Percentiles rank a stretch among this genome's conserved stretches.
phyloP scores from a whole-genome alignment of 2,797 vertebrate genomes.

The Hylomyscus alleni region DNA sequence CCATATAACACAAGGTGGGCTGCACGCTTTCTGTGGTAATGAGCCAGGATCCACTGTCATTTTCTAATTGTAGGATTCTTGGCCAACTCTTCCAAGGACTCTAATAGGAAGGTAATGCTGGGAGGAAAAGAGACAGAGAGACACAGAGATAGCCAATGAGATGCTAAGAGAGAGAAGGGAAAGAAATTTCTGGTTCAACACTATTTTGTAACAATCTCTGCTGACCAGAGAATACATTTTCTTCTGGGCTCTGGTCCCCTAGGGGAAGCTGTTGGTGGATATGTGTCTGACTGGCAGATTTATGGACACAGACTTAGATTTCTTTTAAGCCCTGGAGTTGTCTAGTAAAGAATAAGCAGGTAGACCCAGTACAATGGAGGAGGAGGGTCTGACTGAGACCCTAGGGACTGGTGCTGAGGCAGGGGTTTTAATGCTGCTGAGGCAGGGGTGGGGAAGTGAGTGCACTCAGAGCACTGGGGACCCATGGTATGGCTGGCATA shows the following conservation, averaged over 20 bases:
- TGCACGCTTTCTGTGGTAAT: background rate
- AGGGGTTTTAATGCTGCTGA: no score
- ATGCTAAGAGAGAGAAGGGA: background rate
- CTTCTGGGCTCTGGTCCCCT: background rate
- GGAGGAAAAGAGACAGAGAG: background rate
- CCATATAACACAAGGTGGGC: background rate
- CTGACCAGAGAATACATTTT: background rate
- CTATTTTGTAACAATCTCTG: conserved; percentile 6
- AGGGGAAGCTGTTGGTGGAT: background rate
- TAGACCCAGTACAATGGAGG: background rate
- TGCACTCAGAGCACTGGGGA: background rate
- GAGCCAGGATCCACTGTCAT: accelerated
- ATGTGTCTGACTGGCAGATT: background rate
- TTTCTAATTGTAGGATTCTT: background rate
- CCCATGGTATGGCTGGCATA: accelerated
- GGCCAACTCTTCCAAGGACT: background rate
- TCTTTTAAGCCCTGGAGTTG: background rate
- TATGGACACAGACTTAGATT: background rate
- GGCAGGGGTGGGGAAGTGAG: background rate
- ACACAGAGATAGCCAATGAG: background rate
- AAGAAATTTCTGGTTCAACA: background rate
- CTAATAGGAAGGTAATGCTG: background rate
- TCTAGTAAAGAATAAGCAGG: background rate
- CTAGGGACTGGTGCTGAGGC: background rate
- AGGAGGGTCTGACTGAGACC: background rate